Conservation (phyloP, 2,888 invertebrate genomes). For the Pachydiplax longipennis region DNA sequence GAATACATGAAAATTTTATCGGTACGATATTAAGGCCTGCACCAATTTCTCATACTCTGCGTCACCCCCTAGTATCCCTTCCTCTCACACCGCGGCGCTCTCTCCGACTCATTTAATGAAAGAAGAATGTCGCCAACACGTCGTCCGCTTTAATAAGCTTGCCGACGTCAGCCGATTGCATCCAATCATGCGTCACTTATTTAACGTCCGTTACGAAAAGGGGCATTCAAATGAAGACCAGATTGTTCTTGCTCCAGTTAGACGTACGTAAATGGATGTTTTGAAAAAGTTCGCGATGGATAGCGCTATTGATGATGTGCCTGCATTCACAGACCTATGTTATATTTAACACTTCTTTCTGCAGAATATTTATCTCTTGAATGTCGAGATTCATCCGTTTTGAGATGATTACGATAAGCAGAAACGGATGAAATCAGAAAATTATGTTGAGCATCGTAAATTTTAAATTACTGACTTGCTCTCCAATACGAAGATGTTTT, state of each 20-base stretch:
- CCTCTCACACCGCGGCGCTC: neutral
- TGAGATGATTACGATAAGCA: too few species aligned
- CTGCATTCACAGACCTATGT: too few species aligned
- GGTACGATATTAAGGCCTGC: neutral
- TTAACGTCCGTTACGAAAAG: constrained; percentile 43
- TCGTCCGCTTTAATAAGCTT: constrained; percentile 35
- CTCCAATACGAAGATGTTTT: too few species aligned
- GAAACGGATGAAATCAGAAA: too few species aligned
- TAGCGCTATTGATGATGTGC: neutral
- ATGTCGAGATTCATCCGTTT: too few species aligned
- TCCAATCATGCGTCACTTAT: constrained; percentile 43
- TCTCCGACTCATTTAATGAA: constrained; percentile 9
- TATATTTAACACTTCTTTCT: too few species aligned
- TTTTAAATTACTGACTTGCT: too few species aligned
- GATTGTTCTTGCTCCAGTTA: constrained; percentile 20
- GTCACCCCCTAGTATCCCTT: neutral
- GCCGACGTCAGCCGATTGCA: constrained; percentile 43
- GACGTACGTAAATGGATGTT: neutral
- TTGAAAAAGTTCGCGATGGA: neutral
- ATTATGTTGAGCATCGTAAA: too few species aligned
- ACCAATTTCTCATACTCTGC: neutral
- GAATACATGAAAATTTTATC: neutral
- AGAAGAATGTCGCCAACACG: constrained; percentile 44
- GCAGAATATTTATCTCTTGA: too few species aligned
- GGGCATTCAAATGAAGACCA: constrained; percentile 35